Conservation (phyloP, 2,113 vertebrate species). For the Notechis scutatus region DNA sequence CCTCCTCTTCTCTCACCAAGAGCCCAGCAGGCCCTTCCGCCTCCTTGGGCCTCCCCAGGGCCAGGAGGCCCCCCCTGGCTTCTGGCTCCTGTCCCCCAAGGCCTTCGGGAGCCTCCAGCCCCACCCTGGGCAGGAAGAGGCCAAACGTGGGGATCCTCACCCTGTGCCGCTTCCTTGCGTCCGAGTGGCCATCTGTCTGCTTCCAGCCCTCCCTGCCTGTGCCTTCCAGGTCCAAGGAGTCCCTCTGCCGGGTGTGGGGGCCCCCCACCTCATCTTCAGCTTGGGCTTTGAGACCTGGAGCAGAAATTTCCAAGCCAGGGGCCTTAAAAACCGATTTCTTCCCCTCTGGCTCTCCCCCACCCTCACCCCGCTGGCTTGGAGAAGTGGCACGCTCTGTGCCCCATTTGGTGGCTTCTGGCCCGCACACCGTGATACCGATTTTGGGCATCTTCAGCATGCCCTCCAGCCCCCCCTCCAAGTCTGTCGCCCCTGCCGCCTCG, state of each 20-base stretch:
- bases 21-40: slow-evolving; percentile 25
- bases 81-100: neutral
- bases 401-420: slow-evolving; percentile 52
- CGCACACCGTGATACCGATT: slow-evolving; percentile 62
- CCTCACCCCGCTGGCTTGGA: neutral
- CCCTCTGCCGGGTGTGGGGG: neutral
- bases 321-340: slow-evolving; percentile 38
- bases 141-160: slow-evolving; percentile 78
- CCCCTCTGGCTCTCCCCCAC: neutral
- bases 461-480: slow-evolving; percentile 36
- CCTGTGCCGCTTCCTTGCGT: slow-evolving; percentile 36
- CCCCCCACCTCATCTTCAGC: slow-evolving; percentile 52
- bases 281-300: slow-evolving; percentile 49
- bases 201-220: slow-evolving; percentile 21
- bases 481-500: neutral
- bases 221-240: slow-evolving; percentile 16
- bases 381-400: neutral
- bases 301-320: slow-evolving; percentile 61
- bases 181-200: slow-evolving; percentile 66
- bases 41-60: slow-evolving; percentile 63
- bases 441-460: slow-evolving; percentile 59
- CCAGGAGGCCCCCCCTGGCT: slow-evolving; percentile 68
- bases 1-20: slow-evolving; percentile 25
- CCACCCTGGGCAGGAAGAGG: slow-evolving; percentile 66
- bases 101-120: slow-evolving; percentile 36